Conservation (phyloP, 2,113 vertebrate species). For the Corythaixoides concolor region DNA sequence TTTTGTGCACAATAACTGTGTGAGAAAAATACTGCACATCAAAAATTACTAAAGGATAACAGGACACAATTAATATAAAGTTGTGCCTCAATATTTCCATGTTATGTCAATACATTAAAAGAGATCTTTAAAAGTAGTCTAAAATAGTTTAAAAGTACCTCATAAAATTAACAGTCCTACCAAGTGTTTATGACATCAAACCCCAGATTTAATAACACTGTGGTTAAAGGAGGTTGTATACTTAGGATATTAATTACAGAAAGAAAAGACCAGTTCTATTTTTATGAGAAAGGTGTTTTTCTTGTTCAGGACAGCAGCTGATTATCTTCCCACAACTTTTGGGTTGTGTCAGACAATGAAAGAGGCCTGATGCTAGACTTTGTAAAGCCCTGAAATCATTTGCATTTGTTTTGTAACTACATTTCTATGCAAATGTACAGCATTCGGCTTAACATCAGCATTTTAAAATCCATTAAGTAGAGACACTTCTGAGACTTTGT, state of each 20-base stretch:
- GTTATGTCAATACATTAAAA: not conserved
- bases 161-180: constrained; percentile 42
- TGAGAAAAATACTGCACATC: not conserved
- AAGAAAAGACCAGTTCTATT: not conserved
- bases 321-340: not conserved
- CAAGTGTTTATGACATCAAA: constrained; percentile 33
- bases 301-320: not conserved
- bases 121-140: not conserved
- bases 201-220: not conserved
- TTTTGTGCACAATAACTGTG: not conserved
- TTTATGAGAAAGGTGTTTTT: constrained; percentile 1
- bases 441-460: constrained; percentile 23
- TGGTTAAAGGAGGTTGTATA: not conserved
- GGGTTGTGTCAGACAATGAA: not conserved
- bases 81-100: not conserved
- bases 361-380: not conserved
- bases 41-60: not conserved
- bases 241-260: constrained; percentile 1
- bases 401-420: constrained; percentile 61
- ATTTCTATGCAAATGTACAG: constrained; percentile 47
- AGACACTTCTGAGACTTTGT: constrained; percentile 23
- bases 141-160: not conserved
- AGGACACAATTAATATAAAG: not conserved
- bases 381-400: not conserved
- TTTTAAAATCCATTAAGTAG: constrained; percentile 44